Conservation (phyloP, 2,113 vertebrate genomes). For the Hyla sarda region DNA sequence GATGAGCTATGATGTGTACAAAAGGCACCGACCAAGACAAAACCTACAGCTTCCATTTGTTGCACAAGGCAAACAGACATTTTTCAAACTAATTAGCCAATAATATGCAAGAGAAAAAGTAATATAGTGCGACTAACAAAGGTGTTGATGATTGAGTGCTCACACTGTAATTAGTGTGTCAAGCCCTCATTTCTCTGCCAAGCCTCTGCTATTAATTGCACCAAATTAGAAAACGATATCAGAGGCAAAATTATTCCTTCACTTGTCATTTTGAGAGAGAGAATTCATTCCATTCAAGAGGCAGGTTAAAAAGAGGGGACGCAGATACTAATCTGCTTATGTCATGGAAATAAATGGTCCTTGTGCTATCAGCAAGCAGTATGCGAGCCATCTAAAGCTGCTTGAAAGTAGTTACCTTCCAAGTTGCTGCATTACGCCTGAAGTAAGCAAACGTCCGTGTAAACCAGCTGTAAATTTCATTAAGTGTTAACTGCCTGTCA, state of each 20-base stretch:
- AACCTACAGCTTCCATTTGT: slow-evolving; percentile 87
- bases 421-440: slow-evolving; percentile 98
- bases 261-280: slow-evolving; percentile 96
- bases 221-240: slow-evolving; percentile 99
- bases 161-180: slow-evolving; percentile 98
- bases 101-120: slow-evolving; percentile 95
- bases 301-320: slow-evolving; percentile 86
- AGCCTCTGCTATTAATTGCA: slow-evolving; percentile 98
- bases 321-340: slow-evolving; percentile 84
- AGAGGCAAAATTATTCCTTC: slow-evolving; percentile 97
- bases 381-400: slow-evolving; percentile 68
- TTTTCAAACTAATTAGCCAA: slow-evolving; percentile 99
- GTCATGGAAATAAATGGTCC: slow-evolving; percentile 92
- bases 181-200: slow-evolving; percentile 92
- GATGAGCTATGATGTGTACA: slow-evolving; percentile 88
- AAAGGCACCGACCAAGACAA: slow-evolving; percentile 84
- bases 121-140: slow-evolving; percentile 96
- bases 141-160: slow-evolving; percentile 99
- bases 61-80: slow-evolving; percentile 96
- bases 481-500: slow-evolving; percentile 99
- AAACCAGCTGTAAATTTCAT: slow-evolving; percentile 99
- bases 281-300: slow-evolving; percentile 89
- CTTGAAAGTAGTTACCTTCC: slow-evolving; percentile 88
- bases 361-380: slow-evolving; percentile 74
- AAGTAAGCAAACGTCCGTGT: slow-evolving; percentile 99